Evolutionary conservation across 2,113 vertebrate genomes (phyloP), one percentile per base, ranked within the genome.

Genomic region (Sterrhoptilus dennistouni): DNA sequence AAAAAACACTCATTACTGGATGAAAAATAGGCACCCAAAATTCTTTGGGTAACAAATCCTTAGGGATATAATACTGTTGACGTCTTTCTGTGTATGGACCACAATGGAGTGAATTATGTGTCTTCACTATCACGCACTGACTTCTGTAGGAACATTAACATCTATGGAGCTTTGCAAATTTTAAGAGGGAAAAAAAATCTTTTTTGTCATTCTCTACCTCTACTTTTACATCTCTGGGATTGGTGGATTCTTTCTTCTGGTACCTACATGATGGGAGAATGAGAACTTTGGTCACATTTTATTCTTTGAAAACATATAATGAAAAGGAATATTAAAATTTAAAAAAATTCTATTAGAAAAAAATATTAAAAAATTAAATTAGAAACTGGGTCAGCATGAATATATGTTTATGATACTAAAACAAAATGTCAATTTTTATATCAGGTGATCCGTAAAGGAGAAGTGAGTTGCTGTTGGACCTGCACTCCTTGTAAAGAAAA

Each of bases 401-500:
- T 69, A 8, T 50, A 9, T 0, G 1, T 35, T 53, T 61, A 16
- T 52, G 14, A 7, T 68, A 25, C 21, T 89, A 61, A 85, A 74
- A 20, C 28, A 40, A 47, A 72, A 56, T 69, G 59, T 70, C 42
- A 27, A 50, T 57, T 91, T 95, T 93, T 91, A 2, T 54, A 20
- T 64, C 87, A 99, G 99, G 99, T 99, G 53, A 99, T 99, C 93
- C 99, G 99, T 92, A 99, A 99, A 97, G 99, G 99, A 52, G 99
- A 99, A 97, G 99, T 99, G 89, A 99, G 99, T 95, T 99, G 99
- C 78, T 99, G 99, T 38, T 99, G 99, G 99, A 99, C 99, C 12
- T 99, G 99, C 83, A 99, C 99, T 7, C 99, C 98, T 24, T 99
- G 99, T 68, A 99, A 99, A 91, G 99, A 99, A 42, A 99, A 99